phyloP scores from a whole-genome alignment of 2,797 vertebrate genomes.

The Clarias laeviceps region DNA sequence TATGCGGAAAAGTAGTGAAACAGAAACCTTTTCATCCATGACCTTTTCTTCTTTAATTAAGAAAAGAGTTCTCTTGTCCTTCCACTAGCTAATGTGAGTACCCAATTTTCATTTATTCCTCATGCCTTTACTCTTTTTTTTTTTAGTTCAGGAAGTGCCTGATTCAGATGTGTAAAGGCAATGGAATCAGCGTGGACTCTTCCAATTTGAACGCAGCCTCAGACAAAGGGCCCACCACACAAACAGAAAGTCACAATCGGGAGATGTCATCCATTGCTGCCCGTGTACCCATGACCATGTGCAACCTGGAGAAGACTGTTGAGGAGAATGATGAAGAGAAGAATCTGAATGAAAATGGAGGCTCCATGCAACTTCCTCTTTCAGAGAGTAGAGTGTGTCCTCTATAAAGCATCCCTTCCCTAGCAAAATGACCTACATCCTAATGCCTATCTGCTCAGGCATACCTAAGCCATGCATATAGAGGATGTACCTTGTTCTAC shows the following conservation, averaged over 20 bases:
- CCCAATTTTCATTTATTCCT: not conserved
- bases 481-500: conserved; percentile 15
- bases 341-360: conserved; percentile 42
- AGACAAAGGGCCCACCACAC: conserved; percentile 69
- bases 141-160: conserved; percentile 88
- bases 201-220: conserved; percentile 72
- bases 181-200: conserved; percentile 61
- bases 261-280: conserved; percentile 77
- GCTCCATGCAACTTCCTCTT: conserved; percentile 45
- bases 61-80: not conserved
- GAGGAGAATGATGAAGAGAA: conserved; percentile 47
- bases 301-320: conserved; percentile 48
- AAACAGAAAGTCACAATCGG: conserved; percentile 72
- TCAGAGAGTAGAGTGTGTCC: conserved; percentile 47
- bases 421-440: not conserved
- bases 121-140: conserved; percentile 39
- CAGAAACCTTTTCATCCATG: conserved; percentile 27
- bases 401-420: conserved; percentile 37
- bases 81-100: not conserved
- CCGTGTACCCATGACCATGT: conserved; percentile 63
- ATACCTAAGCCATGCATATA: conserved; percentile 8
- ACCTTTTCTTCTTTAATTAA: conserved; percentile 57
- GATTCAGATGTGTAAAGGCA: conserved; percentile 81
- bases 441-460: conserved; percentile 16
- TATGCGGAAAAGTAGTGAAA: conserved; percentile 40